A percentile compares a stretch with the other conserved stretches of the same genome.
Evolutionary conservation across 1,140 invertebrate genomes (phyloP).

Genomic region (Anoplophora glabripennis): DNA sequence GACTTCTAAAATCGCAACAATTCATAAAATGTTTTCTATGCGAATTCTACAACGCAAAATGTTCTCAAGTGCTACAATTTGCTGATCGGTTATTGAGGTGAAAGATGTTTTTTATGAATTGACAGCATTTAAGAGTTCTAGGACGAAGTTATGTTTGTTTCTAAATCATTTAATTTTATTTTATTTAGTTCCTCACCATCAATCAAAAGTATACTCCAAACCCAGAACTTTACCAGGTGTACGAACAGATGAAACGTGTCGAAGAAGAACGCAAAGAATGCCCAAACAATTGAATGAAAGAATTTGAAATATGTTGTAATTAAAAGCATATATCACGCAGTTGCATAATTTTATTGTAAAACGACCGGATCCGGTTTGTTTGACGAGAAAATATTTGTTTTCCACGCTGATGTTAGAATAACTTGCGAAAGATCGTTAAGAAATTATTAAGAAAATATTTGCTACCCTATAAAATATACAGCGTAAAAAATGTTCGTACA

Average conservation of each 20-base stretch:
- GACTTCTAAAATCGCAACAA: neutral
- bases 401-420: too few species aligned
- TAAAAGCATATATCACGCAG: too few species aligned
- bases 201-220: conserved; percentile 23
- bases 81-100: neutral
- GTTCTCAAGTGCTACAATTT: neutral
- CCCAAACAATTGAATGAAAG: neutral
- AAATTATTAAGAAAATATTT: too few species aligned
- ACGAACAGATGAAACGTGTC: conserved; percentile 26
- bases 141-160: neutral
- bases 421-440: too few species aligned
- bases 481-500: too few species aligned
- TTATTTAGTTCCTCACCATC: conserved; percentile 26
- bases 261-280: conserved; percentile 17
- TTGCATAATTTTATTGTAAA: too few species aligned
- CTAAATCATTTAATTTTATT: neutral
- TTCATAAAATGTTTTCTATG: neutral
- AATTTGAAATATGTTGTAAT: too few species aligned
- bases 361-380: too few species aligned
- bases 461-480: too few species aligned
- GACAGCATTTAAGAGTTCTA: neutral
- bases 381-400: too few species aligned
- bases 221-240: conserved; percentile 25
- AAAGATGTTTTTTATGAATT: too few species aligned
- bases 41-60: neutral